Evolutionary conservation across 1,140 invertebrate genomes (phyloP), one percentile per base, ranked within the genome.

Genomic region (Drosophila suzukii): DNA sequence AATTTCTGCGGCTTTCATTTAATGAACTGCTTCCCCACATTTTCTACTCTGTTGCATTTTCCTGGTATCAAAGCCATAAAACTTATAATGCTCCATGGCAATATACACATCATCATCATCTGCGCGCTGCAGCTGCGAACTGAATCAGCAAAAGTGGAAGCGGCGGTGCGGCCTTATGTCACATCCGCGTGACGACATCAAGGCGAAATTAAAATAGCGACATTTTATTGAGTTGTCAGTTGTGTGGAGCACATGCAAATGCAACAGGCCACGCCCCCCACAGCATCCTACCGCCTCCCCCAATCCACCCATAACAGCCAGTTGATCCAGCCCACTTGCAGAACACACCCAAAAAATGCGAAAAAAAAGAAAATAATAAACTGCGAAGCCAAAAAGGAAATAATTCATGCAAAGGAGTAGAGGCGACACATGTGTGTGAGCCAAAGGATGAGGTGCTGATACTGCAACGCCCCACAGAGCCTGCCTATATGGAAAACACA

Each of bases 141-240:
- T 71, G 65, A 72, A 72, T 71, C 68, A 71, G 65, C 68, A 71
- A 58, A 72, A 61, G 44, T 58, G 20, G 65, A 27, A 34, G 49
- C 32, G 49, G 43, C n/a, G 20, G 36, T 11, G 46, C 17, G 12
- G 53, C 61, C 50, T 58, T 66, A 68, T 81, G 81, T 67, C 75
- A 72, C 66, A 83, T 82, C 79, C 75, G 75, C 74, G 76, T 67
- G 71, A 77, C 66, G 61, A 81, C 78, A 81, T 81, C 78, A 81
- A 63, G 56, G 63, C 65, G 59, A 66, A 82, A 83, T 80, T 70
- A 82, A 83, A 86, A 83, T 83, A 88, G 83, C 83, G 84, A 88
- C 83, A 88, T 86, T 86, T 86, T 86, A 86, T 86, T 86, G 79
- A 86, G 83, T 88, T 86, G 83, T 86, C 83, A 86, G 83, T 75